phyloP scores from a whole-genome alignment of 2,797 vertebrate genomes.

The Pangasius krempfi region DNA sequence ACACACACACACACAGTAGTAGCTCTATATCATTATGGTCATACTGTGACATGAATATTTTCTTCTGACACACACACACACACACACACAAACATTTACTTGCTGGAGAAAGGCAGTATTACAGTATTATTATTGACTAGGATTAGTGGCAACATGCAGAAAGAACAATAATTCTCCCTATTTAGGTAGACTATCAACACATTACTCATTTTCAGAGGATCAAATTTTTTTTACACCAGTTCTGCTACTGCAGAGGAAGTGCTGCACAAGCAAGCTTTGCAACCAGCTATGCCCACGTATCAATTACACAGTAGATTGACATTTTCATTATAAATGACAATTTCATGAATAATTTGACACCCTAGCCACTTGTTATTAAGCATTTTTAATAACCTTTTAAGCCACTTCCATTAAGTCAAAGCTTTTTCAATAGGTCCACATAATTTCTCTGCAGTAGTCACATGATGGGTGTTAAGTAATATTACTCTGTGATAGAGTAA shows the following conservation, averaged over 20 bases:
- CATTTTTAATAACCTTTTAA: background rate
- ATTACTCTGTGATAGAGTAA: background rate
- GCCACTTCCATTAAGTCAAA: background rate
- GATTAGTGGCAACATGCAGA: background rate
- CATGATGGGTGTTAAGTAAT: background rate
- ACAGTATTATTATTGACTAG: too few species aligned
- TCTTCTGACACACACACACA: background rate
- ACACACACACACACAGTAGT: background rate
- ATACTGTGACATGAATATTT: too few species aligned
- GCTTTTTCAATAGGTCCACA: background rate
- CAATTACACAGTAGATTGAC: background rate
- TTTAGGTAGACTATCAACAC: background rate
- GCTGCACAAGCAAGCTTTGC: conserved; percentile 17
- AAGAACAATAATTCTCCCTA: background rate
- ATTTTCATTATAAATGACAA: background rate
- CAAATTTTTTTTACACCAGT: background rate
- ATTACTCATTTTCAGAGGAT: background rate
- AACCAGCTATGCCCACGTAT: background rate
- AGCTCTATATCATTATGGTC: too few species aligned
- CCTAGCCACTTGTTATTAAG: background rate
- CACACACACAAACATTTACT: background rate
- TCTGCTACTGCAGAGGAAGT: background rate
- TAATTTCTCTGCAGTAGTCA: background rate
- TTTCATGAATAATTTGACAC: background rate
- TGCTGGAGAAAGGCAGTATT: background rate